Evolutionary conservation across 2,113 vertebrate genomes (phyloP), one percentile per base, ranked within the genome.

Genomic region (Siniperca chuatsi): DNA sequence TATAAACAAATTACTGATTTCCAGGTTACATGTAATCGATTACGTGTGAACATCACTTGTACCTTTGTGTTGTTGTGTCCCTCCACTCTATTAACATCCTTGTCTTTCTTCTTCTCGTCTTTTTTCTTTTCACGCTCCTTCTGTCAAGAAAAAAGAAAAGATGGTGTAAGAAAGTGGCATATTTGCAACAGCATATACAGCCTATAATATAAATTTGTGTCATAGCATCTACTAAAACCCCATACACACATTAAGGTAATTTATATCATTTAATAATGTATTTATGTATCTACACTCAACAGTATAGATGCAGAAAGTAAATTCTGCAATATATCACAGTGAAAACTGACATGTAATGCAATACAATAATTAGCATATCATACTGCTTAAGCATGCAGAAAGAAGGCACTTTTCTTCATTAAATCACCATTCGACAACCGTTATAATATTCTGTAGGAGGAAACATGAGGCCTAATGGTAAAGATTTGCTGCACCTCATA

Each of bases 71-170:
- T 86, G 78, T 84, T 90, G n/a, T 44, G 78, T 76, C 75, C 86
- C 33, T 94, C 93, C 25, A 52, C 80, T 90, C 84, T 93, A n/a
- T 93, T 87, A 0, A 3, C 16, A 7, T 92, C 91, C 81, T 86
- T 94, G 73, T 94, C 93, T 62, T 84, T 88, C 88, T 92, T 94
- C 87, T 88, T 94, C 76, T 93, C 90, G 54, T 91, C 92, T 70
- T 88, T 92, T 29, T 92, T 93, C 90, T 88, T 93, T 8, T 91
- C 91, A n/a, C 67, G 67, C 67, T 94, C 92, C 50, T 91, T 93
- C 93, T 92, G 87, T 48, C 18, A 46, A 55, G 52, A 35, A 40
- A 69, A 23, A 33, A 6, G 42, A 18, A 21, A 20, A 57, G 0
- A 55, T 4, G 2, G 54, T 46, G 50, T 57, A 5, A 79, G 52